phyloP scores from a whole-genome alignment of 2,888 invertebrate genomes.

The Coenonympha arcania region DNA sequence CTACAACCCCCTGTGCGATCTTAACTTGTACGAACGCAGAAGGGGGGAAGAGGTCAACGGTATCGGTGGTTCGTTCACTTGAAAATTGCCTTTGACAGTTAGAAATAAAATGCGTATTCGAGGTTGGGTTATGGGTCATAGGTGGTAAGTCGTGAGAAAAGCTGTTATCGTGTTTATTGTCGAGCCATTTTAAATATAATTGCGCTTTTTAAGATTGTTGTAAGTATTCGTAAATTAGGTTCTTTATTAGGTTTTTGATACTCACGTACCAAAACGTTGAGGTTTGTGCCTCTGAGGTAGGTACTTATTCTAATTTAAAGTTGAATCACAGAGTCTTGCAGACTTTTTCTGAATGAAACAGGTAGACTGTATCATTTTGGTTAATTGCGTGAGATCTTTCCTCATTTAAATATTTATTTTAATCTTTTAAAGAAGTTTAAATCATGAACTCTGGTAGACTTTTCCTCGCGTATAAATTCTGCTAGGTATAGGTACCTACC shows the following conservation, averaged over 20 bases:
- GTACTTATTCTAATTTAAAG: constrained; percentile 4
- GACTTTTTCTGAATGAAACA: constrained; percentile 7
- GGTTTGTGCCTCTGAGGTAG: no score
- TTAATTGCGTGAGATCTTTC: not conserved
- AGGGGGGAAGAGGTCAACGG: constrained; percentile 32
- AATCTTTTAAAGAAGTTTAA: no score
- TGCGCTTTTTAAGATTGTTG: constrained; percentile 17
- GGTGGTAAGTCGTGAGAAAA: constrained; percentile 62
- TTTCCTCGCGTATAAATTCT: no score
- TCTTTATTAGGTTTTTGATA: constrained; percentile 10
- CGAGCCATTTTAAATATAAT: constrained; percentile 20
- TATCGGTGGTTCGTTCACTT: constrained; percentile 36
- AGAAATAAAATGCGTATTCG: constrained; percentile 49
- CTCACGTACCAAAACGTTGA: no score
- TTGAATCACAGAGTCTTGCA: constrained; percentile 5
- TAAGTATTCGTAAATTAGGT: constrained; percentile 13
- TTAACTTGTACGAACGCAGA: constrained; percentile 12
- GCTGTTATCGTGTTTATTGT: constrained; percentile 19
- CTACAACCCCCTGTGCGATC: constrained; percentile 15
- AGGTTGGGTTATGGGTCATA: constrained; percentile 56
- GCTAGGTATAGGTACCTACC: no score
- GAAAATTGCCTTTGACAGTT: constrained; percentile 60
- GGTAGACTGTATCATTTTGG: not conserved
- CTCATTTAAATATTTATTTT: not conserved
- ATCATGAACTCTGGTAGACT: no score